Conservation (phyloP, 2,113 vertebrate species). For the Poeciliopsis occidentalis region DNA sequence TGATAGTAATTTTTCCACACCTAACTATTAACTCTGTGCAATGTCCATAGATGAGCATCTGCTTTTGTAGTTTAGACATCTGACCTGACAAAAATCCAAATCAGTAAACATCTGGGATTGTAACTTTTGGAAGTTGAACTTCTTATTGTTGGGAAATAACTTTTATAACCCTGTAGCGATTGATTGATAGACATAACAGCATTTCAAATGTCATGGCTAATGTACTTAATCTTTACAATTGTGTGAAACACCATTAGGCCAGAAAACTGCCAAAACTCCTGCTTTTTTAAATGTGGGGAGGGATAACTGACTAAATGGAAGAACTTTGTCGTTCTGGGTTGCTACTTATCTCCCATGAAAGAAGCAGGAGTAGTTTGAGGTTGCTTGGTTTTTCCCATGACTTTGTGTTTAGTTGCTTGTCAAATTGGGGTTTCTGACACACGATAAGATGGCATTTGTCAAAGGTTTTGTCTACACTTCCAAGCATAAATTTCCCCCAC, state of each 20-base stretch:
- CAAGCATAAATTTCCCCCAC: constrained; percentile 7
- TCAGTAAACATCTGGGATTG: background rate
- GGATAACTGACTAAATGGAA: background rate
- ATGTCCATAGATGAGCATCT: no score
- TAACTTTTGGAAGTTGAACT: no score
- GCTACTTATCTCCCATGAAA: background rate
- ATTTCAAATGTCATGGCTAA: no score
- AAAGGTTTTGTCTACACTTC: background rate
- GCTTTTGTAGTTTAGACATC: no score
- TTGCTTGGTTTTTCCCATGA: background rate
- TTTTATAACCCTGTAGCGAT: no score
- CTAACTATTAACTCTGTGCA: no score
- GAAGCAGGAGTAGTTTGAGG: background rate
- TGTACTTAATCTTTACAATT: no score
- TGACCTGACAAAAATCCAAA: no score
- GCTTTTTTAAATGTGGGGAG: background rate
- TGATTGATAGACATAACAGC: no score
- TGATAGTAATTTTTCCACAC: no score
- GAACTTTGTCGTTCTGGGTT: background rate
- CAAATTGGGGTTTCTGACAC: constrained; percentile 6
- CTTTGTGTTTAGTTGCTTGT: constrained; percentile 6
- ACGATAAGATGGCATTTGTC: constrained; percentile 2
- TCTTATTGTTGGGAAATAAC: no score
- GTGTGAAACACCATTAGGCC: background rate
- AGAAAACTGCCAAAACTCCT: background rate